Conservation (phyloP, 2,888 invertebrate genomes). For the Operophtera brumata region DNA sequence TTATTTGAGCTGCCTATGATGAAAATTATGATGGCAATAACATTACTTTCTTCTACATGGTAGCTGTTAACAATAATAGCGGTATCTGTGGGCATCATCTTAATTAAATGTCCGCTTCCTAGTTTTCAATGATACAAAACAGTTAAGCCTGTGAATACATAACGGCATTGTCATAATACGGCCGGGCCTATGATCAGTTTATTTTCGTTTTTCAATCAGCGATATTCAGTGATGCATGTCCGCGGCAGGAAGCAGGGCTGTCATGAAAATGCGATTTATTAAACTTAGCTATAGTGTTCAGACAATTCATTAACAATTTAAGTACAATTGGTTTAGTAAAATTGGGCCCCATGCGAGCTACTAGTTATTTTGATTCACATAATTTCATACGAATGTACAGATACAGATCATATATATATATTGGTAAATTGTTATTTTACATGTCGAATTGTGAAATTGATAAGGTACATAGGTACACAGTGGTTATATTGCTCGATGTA, state of each 20-base stretch:
- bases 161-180: slow-evolving; percentile 46
- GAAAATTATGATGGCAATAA: too few relatives aligned
- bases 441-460: too few relatives aligned
- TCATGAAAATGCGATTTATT: slow-evolving; percentile 14
- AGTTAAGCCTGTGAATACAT: slow-evolving; percentile 24
- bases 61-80: slow-evolving; percentile 1
- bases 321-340: too few relatives aligned
- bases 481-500: too few relatives aligned
- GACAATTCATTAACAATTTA: too few relatives aligned
- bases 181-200: slow-evolving; percentile 51
- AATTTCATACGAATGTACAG: too few relatives aligned
- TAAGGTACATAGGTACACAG: too few relatives aligned
- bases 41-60: not conserved
- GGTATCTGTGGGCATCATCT: not conserved
- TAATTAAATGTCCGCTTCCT: not conserved
- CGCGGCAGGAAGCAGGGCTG: slow-evolving; percentile 45
- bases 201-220: slow-evolving; percentile 64
- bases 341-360: too few relatives aligned
- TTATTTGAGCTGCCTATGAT: too few relatives aligned
- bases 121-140: slow-evolving; percentile 7
- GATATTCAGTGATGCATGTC: slow-evolving; percentile 61
- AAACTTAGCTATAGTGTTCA: too few relatives aligned
- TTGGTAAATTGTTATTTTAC: too few relatives aligned
- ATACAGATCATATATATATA: too few relatives aligned
- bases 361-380: not conserved